These are phyloP conservation scores for Poeciliopsis occidentalis DNA, from an alignment of 2,113 vertebrate genomes.

Conservation along the genomic window DNA sequence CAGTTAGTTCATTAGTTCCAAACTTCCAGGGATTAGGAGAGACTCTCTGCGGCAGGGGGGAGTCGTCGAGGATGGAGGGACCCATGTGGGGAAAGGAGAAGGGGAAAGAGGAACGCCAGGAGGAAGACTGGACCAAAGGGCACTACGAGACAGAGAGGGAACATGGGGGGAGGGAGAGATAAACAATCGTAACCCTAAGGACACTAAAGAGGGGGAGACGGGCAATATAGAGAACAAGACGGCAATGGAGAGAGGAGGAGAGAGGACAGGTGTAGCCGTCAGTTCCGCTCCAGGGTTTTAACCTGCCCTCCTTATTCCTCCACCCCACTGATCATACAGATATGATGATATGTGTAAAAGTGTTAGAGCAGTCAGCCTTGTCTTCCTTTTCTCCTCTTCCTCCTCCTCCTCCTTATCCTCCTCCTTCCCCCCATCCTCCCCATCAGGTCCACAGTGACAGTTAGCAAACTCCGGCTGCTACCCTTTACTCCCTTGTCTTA, in stretches of 20 bases:
- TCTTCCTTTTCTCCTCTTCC: slow-evolving; percentile 41
- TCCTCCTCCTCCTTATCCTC: slow-evolving; percentile 33
- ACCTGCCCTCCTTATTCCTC: slow-evolving; percentile 70
- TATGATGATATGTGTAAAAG: slow-evolving; percentile 82
- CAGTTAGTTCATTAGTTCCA: slow-evolving; percentile 99
- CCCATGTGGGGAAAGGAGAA: slow-evolving; percentile 79
- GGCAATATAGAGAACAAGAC: slow-evolving; percentile 60
- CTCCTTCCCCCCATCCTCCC: slow-evolving; percentile 32
- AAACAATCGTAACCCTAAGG: slow-evolving; percentile 77
- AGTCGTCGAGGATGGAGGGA: slow-evolving; percentile 72
- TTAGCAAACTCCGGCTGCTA: slow-evolving; percentile 73
- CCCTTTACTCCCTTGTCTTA: slow-evolving; percentile 61
- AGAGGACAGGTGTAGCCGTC: slow-evolving; percentile 81
- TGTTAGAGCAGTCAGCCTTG: slow-evolving; percentile 78
- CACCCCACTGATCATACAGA: slow-evolving; percentile 79
- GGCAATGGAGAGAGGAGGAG: slow-evolving; percentile 55
- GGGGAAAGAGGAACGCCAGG: slow-evolving; percentile 72
- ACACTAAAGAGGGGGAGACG: slow-evolving; percentile 49
- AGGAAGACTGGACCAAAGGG: slow-evolving; percentile 77
- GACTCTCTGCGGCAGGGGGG: slow-evolving; percentile 88
- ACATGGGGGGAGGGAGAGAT: slow-evolving; percentile 64
- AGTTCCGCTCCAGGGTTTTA: slow-evolving; percentile 73
- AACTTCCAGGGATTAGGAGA: slow-evolving; percentile 95
- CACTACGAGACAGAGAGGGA: slow-evolving; percentile 67
- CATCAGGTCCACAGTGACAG: slow-evolving; percentile 70